phyloP scores from a whole-genome alignment of 2,113 vertebrate species.

The Campylomormyrus tamandua region DNA sequence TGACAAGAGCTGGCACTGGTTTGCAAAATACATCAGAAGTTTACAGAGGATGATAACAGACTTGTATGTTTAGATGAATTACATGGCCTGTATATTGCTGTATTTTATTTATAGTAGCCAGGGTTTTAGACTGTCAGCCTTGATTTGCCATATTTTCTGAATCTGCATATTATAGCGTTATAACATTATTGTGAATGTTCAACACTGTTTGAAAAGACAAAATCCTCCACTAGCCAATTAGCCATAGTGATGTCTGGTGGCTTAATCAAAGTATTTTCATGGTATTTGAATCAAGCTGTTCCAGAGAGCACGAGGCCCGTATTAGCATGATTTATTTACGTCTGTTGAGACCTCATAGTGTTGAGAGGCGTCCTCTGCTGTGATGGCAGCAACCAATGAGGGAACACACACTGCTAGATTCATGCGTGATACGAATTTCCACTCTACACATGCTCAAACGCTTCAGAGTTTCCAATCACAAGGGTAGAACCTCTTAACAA shows the following conservation, averaged over 20 bases:
- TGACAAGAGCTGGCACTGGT: neutral
- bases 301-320: neutral
- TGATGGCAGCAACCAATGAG: constrained; percentile 66
- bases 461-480: constrained; percentile 41
- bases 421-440: constrained; percentile 54
- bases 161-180: neutral
- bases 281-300: neutral
- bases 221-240: neutral
- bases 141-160: neutral
- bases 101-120: neutral
- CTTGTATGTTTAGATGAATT: neutral
- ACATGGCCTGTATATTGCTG: neutral
- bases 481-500: constrained; percentile 60
- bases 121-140: neutral
- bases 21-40: neutral
- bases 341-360: constrained; percentile 61
- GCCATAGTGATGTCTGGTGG: neutral
- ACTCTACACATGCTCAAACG: neutral
- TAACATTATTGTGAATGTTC: neutral
- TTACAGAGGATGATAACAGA: neutral
- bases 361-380: constrained; percentile 66
- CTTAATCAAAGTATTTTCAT: neutral
- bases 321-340: constrained; percentile 56
- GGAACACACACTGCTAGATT: constrained; percentile 70
- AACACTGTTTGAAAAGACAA: neutral